Conservation (phyloP, 2,888 invertebrate species). For the Phlogophora meticulosa region DNA sequence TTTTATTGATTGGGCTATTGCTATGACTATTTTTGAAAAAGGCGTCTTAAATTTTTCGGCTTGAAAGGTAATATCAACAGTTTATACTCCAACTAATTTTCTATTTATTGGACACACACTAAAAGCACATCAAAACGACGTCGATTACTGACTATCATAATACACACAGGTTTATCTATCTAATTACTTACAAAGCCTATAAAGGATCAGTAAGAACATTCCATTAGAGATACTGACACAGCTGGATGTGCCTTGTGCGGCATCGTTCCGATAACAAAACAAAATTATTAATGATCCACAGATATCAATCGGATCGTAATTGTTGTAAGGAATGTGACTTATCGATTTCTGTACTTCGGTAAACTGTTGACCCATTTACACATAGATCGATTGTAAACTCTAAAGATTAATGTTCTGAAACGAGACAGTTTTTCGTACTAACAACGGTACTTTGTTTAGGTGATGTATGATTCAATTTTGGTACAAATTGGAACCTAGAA, state of each 20-base stretch:
- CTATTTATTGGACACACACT: background rate
- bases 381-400: slow-evolving; percentile 63
- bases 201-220: slow-evolving; percentile 44
- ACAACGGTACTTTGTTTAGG: slow-evolving; percentile 45
- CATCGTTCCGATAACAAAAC: slow-evolving; percentile 57
- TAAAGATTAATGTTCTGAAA: slow-evolving; percentile 66
- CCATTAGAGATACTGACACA: slow-evolving; percentile 50
- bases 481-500: slow-evolving; percentile 38
- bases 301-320: slow-evolving; percentile 66
- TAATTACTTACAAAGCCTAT: slow-evolving; percentile 43
- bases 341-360: slow-evolving; percentile 65
- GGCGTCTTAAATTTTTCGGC: slow-evolving; percentile 13
- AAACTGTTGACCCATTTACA: slow-evolving; percentile 65
- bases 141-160: slow-evolving; percentile 21
- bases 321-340: slow-evolving; percentile 67
- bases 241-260: slow-evolving; percentile 50
- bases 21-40: background rate
- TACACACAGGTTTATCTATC: slow-evolving; percentile 39
- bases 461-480: slow-evolving; percentile 60
- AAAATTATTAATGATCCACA: slow-evolving; percentile 69
- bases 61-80: slow-evolving; percentile 1
- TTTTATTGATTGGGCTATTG: background rate
- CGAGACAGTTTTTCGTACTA: slow-evolving; percentile 57
- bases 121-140: slow-evolving; percentile 13
- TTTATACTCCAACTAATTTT: slow-evolving; percentile 26